phyloP scores from a whole-genome alignment of 2,113 vertebrate species.

The Ictalurus furcatus region DNA sequence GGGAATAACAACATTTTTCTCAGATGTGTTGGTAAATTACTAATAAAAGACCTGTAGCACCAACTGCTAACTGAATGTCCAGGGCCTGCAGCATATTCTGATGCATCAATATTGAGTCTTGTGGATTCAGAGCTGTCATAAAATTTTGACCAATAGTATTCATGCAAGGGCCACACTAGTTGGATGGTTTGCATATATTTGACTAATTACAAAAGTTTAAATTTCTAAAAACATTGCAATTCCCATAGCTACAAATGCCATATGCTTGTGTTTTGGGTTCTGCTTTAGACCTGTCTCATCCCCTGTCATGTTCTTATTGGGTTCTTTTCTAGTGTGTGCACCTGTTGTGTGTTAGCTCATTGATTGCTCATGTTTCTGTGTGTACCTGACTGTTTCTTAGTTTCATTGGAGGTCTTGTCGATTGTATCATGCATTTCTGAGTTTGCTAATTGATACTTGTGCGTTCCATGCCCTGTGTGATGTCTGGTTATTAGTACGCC shows the following conservation, averaged over 20 bases:
- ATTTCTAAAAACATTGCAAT: neutral
- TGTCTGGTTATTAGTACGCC: too few species aligned
- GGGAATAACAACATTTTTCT: too few species aligned
- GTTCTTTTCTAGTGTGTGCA: neutral
- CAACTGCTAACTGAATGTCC: too few species aligned
- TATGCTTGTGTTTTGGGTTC: neutral
- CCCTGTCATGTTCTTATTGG: neutral
- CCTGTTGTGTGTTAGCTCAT: neutral
- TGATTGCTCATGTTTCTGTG: neutral
- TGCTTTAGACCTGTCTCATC: neutral
- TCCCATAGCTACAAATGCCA: neutral
- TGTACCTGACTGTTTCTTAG: neutral
- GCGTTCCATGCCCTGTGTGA: neutral
- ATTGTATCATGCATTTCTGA: neutral
- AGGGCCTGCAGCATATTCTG: too few species aligned
- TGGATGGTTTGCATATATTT: neutral
- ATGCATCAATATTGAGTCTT: neutral
- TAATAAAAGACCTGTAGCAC: too few species aligned
- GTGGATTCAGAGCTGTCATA: neutral
- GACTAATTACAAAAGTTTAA: too few species aligned
- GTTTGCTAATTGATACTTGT: neutral
- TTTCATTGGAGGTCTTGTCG: neutral
- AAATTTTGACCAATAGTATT: neutral
- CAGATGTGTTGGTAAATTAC: too few species aligned
- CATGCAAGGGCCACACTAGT: neutral